These are phyloP conservation scores for Drosophila eohydei DNA, from an alignment of 2,888 invertebrate genomes.

Conservation along the genomic window DNA sequence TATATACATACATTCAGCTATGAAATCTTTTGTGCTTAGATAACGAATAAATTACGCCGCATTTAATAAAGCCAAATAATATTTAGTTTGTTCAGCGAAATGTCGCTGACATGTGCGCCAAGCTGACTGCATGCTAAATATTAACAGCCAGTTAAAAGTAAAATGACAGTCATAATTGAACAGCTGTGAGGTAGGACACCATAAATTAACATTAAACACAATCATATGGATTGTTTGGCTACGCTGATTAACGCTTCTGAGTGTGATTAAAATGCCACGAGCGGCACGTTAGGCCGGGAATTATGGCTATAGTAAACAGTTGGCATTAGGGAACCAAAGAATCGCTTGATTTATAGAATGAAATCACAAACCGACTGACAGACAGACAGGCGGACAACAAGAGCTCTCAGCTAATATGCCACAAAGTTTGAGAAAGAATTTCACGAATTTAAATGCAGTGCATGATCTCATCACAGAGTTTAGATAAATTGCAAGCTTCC, in stretches of 20 bases:
- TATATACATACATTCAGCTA: slow-evolving; percentile 9
- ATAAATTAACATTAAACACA: slow-evolving; percentile 29
- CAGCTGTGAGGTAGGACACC: slow-evolving; percentile 23
- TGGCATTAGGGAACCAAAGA: slow-evolving; percentile 10
- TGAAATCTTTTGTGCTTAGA: slow-evolving; percentile 46
- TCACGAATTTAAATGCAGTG: neutral
- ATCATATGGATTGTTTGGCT: slow-evolving; percentile 24
- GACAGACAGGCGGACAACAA: neutral
- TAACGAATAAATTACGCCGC: slow-evolving; percentile 54
- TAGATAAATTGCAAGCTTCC: slow-evolving; percentile 11
- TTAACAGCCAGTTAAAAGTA: slow-evolving; percentile 2
- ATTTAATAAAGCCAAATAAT: slow-evolving; percentile 55
- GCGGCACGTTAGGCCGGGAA: slow-evolving; percentile 43
- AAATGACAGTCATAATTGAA: slow-evolving; percentile 2
- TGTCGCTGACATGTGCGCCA: slow-evolving; percentile 45
- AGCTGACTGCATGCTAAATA: slow-evolving; percentile 17
- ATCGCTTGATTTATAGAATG: slow-evolving; percentile 45
- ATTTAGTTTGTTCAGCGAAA: slow-evolving; percentile 47
- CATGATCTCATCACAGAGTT: slow-evolving; percentile 1
- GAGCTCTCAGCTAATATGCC: slow-evolving; percentile 15
- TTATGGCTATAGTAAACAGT: slow-evolving; percentile 24
- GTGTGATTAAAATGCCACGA: slow-evolving; percentile 64
- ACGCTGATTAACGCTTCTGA: slow-evolving; percentile 34
- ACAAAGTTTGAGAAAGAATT: neutral
- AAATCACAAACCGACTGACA: slow-evolving; percentile 6